Evolutionary conservation across 2,888 invertebrate species (phyloP), one percentile per base, ranked within the genome.

Genomic region (Lysandra bellargus): DNA sequence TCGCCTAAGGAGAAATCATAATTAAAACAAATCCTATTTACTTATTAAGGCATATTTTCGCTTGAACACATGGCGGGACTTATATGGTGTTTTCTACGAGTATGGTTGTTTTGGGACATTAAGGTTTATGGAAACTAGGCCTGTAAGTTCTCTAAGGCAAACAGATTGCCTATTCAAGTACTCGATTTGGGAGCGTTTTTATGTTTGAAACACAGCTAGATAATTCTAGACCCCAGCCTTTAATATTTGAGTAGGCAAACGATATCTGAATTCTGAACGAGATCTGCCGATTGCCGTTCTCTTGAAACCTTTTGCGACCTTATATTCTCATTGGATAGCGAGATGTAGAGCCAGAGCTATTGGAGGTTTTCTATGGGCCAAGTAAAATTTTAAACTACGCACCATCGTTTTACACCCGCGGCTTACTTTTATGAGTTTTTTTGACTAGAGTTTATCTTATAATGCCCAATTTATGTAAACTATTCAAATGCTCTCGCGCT

Each of bases 1-100:
- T 57, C 53, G 12, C 76, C 57, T 82, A 81, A 82, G 81, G 82
- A 82, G 82, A 83, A 83, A 83, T 82, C 82, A 69, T 80, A 81
- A 81, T 33, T 81, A 80, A 81, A 81, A 80, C 82, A 83, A 83
- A 40, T 40, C n/a, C 72, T 57, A 44, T 53, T 76, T 53, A 76
- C 76, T 76, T 76, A 5, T 76, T 53, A 76, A 53, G 76, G 53
- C 49, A 44, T 76, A 76, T 76, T 49, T 53, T 76, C 76, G 69
- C 69, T 64, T 69, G 69, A 33, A 69, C 69, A 69, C 33, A 69
- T 37, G 33, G 5, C 33, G 33, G 17, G 33, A 69, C 69, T 69
- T 69, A 37, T 37, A 69, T 37, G 69, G 69, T 30, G 64, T 33
- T 69, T 69, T 69, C 64, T 69, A 69, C 12, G 12, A 30, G 30